phyloP scores from a whole-genome alignment of 2,888 invertebrate genomes.

The Sympetrum striolatum region DNA sequence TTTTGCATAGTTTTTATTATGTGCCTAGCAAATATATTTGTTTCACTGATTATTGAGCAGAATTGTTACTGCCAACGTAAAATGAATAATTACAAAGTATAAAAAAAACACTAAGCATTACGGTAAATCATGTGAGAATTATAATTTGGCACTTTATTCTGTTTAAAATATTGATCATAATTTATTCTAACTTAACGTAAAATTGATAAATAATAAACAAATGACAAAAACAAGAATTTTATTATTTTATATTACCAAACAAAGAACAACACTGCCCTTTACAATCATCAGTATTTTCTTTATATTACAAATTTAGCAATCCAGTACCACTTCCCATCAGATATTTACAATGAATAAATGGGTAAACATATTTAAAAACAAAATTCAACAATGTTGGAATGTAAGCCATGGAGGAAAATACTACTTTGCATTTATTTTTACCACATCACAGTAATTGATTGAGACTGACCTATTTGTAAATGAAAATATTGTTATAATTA shows the following conservation, averaged over 20 bases:
- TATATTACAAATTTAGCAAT: slow-evolving; percentile 37
- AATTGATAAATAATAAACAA: neutral
- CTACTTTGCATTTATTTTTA: slow-evolving; percentile 2
- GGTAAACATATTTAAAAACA: neutral
- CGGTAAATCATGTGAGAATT: too few relatives aligned
- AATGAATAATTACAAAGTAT: too few relatives aligned
- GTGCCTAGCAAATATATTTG: too few relatives aligned
- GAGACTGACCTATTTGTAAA: neutral
- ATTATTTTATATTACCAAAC: neutral
- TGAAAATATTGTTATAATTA: too few relatives aligned
- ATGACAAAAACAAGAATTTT: neutral
- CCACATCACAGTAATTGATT: slow-evolving; percentile 29
- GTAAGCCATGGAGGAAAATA: slow-evolving; percentile 5
- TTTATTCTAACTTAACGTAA: neutral
- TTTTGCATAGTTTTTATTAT: too few relatives aligned
- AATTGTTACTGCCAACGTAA: too few relatives aligned
- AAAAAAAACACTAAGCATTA: too few relatives aligned
- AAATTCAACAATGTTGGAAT: neutral
- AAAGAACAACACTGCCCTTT: neutral
- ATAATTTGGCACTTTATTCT: too few relatives aligned
- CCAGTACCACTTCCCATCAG: slow-evolving; percentile 28
- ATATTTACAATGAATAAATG: slow-evolving; percentile 20
- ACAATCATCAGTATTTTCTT: slow-evolving; percentile 3
- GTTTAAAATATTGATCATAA: neutral
- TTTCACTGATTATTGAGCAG: too few relatives aligned